A percentile compares a stretch with the other conserved stretches of the same genome.
phyloP scores from a whole-genome alignment of 2,797 vertebrate species.

The Hemibagrus guttatus region DNA sequence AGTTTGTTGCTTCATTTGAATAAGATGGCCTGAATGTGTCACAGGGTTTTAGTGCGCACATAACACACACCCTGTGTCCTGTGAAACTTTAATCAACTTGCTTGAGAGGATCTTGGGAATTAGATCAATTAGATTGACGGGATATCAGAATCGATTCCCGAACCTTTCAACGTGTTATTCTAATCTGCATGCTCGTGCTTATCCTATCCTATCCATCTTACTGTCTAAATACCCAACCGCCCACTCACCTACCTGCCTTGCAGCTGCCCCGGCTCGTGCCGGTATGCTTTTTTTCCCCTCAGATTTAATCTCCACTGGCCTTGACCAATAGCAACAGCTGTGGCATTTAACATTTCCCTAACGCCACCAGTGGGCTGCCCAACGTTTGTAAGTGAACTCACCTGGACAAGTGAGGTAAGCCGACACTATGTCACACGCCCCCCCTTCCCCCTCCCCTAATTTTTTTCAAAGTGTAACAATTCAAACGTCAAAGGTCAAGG shows the following conservation, averaged over 20 bases:
- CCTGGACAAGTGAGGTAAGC: slow-evolving; percentile 51
- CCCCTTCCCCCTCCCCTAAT: not conserved
- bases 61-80: not conserved
- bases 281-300: slow-evolving; percentile 15
- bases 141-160: not conserved
- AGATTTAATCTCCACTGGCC: slow-evolving; percentile 29
- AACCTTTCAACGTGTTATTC: not conserved
- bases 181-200: not conserved
- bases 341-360: slow-evolving; percentile 49
- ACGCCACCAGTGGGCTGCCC: slow-evolving; percentile 28
- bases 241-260: slow-evolving; percentile 31
- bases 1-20: slow-evolving; percentile 96
- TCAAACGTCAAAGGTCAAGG: slow-evolving; percentile 25
- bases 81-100: not conserved
- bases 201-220: slow-evolving; percentile 21
- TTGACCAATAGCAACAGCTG: slow-evolving; percentile 43
- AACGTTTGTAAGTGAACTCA: slow-evolving; percentile 49
- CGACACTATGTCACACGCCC: not conserved
- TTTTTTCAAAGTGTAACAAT: not conserved
- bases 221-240: slow-evolving; percentile 24
- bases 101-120: not conserved
- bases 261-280: slow-evolving; percentile 18
- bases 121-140: not conserved
- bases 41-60: slow-evolving; percentile 52
- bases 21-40: slow-evolving; percentile 99